Conservation (phyloP, 2,797 vertebrate genomes). For the Anguilla obscura region DNA sequence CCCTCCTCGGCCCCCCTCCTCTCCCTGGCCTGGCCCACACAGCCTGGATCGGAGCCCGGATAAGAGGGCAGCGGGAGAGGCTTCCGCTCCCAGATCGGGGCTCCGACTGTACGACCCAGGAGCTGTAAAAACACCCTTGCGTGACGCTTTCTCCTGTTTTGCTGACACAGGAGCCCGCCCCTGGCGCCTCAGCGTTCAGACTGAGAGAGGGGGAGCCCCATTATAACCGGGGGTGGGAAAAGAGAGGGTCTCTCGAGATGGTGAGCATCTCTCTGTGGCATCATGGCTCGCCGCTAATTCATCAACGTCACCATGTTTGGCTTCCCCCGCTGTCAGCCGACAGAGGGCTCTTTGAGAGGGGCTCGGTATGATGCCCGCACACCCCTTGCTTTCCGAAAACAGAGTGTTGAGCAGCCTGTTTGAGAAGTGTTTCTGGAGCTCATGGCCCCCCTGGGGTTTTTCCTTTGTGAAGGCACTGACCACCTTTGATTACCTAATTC, state of each 20-base stretch:
- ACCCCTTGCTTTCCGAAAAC: slow-evolving; percentile 26
- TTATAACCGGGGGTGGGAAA: neutral
- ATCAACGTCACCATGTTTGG: slow-evolving; percentile 26
- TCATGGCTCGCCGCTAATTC: slow-evolving; percentile 23
- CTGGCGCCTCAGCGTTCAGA: neutral
- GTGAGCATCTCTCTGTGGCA: slow-evolving; percentile 8
- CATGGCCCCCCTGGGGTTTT: slow-evolving; percentile 28
- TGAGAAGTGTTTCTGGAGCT: slow-evolving; percentile 40
- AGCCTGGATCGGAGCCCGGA: neutral
- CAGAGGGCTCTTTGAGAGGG: slow-evolving; percentile 25
- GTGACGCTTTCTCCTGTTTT: neutral
- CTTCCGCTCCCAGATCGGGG: neutral
- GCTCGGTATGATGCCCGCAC: neutral
- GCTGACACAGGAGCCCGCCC: neutral
- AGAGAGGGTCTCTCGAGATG: neutral
- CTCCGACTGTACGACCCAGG: neutral
- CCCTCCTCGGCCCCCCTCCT: neutral
- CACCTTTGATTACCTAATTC: slow-evolving; percentile 38
- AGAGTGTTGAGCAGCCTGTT: slow-evolving; percentile 27
- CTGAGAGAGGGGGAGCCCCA: neutral
- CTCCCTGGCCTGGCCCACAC: neutral
- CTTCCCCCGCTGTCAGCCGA: neutral
- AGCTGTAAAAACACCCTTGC: neutral
- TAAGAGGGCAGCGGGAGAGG: neutral
- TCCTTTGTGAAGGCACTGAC: neutral